Evolutionary conservation across 2,888 invertebrate species (phyloP), one percentile per base, ranked within the genome.

Genomic region (Andrena bicolor): DNA sequence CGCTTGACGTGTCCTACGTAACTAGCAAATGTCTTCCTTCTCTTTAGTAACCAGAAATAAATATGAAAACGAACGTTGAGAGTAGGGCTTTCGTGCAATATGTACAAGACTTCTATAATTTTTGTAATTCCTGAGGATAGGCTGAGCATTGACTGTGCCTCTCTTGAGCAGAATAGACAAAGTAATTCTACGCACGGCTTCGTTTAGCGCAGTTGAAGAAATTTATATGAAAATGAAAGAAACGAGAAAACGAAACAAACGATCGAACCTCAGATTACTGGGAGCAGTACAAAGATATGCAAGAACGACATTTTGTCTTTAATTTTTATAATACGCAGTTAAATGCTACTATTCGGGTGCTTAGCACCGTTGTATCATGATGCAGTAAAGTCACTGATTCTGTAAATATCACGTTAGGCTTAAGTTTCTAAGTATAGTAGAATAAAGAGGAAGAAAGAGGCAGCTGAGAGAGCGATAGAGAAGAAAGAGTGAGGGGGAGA

Each of bases 271-370:
- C 88, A 83, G 88, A 90, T 87, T 87, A 82, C 88, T 89, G 89
- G 87, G 87, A 92, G 90, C 89, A 92, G 92, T 92, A 93, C 92
- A 93, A 93, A 93, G 88, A 88, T 90, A 87, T 86, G 87, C 86
- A 88, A 90, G 79, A 90, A 87, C 84, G 91, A 91, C 91, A 92
- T 88, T 91, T 90, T 91, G 90, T 91, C 91, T 87, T 86, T 91
- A 92, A 90, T 91, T 93, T 93, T 92, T 90, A 91, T 90, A 91
- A 88, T 84, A 86, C 64, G 79, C 86, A 76, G 85, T 79, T 68
- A 77, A 87, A 83, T 83, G 85, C 81, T 86, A 84, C 84, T 84
- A 78, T 71, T 74, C 61, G 64, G 88, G 88, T 87, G 88, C 85
- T 58, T 85, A 80, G 84, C 88, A 86, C 88, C 86, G 83, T 77